These are phyloP conservation scores for Caradrina kadenii DNA, from an alignment of 2,888 invertebrate species.

Conservation along the genomic window DNA sequence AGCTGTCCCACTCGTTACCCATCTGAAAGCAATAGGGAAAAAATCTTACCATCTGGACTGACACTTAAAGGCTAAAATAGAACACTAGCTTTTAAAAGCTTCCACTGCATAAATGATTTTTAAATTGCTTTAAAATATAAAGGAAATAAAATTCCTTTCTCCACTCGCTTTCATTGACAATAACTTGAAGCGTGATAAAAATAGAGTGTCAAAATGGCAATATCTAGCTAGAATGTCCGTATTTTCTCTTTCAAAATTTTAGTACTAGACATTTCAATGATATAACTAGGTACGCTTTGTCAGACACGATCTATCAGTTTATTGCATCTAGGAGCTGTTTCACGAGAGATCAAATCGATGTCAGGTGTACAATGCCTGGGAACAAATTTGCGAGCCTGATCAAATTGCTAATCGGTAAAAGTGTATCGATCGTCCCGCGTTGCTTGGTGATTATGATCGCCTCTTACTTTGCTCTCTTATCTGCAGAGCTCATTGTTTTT, in stretches of 20 bases:
- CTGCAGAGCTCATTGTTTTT: conserved; percentile 60
- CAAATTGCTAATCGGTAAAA: conserved; percentile 81
- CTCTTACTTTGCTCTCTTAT: conserved; percentile 66
- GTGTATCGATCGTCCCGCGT: conserved; percentile 74
- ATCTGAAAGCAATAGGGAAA: neutral
- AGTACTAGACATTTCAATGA: conserved; percentile 46
- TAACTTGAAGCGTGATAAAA: conserved; percentile 52
- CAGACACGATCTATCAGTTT: conserved; percentile 55
- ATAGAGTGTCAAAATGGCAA: conserved; percentile 28
- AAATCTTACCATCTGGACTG: neutral
- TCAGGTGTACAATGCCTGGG: conserved; percentile 63
- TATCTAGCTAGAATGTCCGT: conserved; percentile 29
- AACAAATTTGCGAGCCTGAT: conserved; percentile 68
- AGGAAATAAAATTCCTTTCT: conserved; percentile 49
- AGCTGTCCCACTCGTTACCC: neutral
- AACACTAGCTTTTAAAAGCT: conserved; percentile 16
- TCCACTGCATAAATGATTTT: conserved; percentile 26
- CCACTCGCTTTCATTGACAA: conserved; percentile 38
- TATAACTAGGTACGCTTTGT: conserved; percentile 37
- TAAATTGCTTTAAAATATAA: conserved; percentile 41
- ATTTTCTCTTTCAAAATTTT: conserved; percentile 52
- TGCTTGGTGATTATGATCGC: conserved; percentile 70
- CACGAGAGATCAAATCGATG: conserved; percentile 62
- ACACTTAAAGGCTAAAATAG: neutral
- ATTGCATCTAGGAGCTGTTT: conserved; percentile 55